phyloP scores from a whole-genome alignment of 1,140 invertebrate genomes.

The Trichonephila clavata region DNA sequence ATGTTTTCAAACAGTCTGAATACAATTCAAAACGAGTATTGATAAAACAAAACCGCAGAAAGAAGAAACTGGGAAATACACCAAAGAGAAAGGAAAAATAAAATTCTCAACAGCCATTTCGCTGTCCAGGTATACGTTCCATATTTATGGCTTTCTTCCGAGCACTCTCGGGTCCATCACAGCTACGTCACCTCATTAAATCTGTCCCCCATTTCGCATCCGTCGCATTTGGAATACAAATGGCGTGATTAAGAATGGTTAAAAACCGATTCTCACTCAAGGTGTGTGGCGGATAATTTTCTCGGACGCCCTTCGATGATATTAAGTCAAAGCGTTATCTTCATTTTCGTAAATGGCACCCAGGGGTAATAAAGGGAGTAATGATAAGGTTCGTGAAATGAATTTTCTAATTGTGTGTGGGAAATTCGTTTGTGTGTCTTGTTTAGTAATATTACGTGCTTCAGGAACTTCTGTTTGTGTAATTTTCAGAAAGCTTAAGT shows the following conservation, averaged over 20 bases:
- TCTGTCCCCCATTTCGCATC: constrained; percentile 23
- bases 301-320: background rate
- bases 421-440: background rate
- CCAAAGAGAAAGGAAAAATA: background rate
- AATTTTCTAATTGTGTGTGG: background rate
- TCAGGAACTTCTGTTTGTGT: background rate
- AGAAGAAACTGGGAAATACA: background rate
- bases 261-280: constrained; percentile 19
- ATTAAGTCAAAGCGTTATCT: background rate
- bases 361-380: background rate
- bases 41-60: background rate
- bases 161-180: background rate
- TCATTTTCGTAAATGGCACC: background rate
- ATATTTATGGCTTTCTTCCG: background rate
- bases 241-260: constrained; percentile 17
- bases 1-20: background rate
- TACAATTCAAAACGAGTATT: no score
- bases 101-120: background rate
- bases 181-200: constrained; percentile 3
- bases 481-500: no score
- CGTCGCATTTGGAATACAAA: constrained; percentile 49
- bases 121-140: background rate
- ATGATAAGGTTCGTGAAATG: background rate
- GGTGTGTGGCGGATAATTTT: background rate
- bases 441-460: background rate